These are phyloP conservation scores for Meda fulgida DNA, from an alignment of 2,797 vertebrate genomes.

Conservation along the genomic window DNA sequence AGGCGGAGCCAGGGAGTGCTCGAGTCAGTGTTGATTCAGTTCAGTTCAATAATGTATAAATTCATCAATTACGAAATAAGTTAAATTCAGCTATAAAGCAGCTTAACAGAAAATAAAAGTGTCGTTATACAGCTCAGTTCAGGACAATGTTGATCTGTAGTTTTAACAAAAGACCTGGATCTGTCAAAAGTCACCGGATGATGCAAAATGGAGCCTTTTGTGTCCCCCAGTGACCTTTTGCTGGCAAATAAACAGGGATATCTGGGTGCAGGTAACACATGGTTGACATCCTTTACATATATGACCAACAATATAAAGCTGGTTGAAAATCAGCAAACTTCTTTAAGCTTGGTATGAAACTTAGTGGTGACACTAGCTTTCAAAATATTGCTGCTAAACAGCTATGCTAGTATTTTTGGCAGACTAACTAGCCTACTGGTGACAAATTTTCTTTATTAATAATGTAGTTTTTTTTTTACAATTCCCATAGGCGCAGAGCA, in stretches of 20 bases:
- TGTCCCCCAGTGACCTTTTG: background rate
- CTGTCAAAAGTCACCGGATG: background rate
- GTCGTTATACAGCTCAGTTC: background rate
- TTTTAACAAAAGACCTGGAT: background rate
- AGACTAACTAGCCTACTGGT: too few relatives aligned
- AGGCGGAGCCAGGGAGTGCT: background rate
- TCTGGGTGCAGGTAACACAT: background rate
- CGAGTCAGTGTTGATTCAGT: too few relatives aligned
- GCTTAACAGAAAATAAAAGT: background rate
- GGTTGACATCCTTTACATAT: background rate
- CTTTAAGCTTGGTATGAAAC: background rate
- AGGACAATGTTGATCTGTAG: background rate
- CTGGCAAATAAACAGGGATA: background rate
- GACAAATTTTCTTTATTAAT: background rate
- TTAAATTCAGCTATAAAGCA: background rate
- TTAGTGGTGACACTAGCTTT: background rate
- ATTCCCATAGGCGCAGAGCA: constrained; percentile 1
- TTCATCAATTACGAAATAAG: background rate
- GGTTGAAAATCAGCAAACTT: background rate
- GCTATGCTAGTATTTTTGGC: background rate
- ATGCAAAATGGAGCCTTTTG: background rate
- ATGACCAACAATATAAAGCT: background rate
- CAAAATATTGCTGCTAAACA: background rate
- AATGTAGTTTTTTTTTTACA: background rate
- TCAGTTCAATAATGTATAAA: background rate